Percentiles rank a stretch among this genome's conserved stretches.
These are phyloP conservation scores for Sinocyclocheilus rhinocerous DNA, from an alignment of 2,113 vertebrate genomes.

Conservation along the genomic window DNA sequence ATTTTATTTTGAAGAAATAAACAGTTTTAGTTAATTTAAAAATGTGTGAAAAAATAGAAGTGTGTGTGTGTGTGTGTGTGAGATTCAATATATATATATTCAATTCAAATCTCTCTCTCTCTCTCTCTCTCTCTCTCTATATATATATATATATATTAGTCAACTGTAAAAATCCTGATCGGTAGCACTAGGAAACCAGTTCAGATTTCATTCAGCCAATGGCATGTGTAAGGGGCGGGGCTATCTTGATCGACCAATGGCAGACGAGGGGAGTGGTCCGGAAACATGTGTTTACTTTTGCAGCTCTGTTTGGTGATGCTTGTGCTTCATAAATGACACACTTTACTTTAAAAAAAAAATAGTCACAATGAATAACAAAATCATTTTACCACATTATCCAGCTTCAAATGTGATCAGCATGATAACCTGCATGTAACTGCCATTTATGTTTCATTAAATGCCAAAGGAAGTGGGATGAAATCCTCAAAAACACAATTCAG, in stretches of 20 bases:
- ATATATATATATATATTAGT: too few species aligned
- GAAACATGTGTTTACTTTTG: not conserved
- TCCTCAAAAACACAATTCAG: not conserved
- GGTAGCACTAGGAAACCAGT: not conserved
- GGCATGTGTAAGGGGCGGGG: not conserved
- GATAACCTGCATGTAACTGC: not conserved
- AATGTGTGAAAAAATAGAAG: too few species aligned
- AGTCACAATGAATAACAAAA: not conserved
- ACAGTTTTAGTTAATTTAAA: too few species aligned
- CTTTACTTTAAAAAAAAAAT: not conserved
- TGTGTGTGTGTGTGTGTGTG: too few species aligned
- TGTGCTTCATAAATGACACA: not conserved
- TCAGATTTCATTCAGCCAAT: not conserved
- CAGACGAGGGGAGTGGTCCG: not conserved
- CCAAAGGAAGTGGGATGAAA: slow-evolving; percentile 9
- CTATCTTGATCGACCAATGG: not conserved
- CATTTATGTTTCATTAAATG: slow-evolving; percentile 19
- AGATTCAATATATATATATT: too few species aligned
- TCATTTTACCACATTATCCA: not conserved
- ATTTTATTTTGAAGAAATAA: too few species aligned
- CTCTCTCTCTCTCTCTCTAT: too few species aligned
- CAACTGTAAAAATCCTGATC: not conserved
- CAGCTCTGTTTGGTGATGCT: not conserved
- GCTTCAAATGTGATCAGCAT: not conserved
- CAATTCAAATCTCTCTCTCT: too few species aligned